phyloP scores from a whole-genome alignment of 2,888 invertebrate genomes.

The Aphodius sticticus region DNA sequence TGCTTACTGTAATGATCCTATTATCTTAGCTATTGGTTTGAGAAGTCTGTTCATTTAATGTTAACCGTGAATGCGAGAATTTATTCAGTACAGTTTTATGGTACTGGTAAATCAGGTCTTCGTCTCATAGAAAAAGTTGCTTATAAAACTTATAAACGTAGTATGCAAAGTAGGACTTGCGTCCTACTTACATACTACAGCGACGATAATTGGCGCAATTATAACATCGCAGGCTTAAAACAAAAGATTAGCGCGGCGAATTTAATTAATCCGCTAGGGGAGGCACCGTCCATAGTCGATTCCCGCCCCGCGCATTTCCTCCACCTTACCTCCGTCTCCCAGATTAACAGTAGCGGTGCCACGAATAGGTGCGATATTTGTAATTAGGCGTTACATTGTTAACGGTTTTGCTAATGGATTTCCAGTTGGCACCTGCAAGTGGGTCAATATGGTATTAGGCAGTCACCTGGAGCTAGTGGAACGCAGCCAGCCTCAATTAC shows the following conservation, averaged over 20 bases:
- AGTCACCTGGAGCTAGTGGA: neutral
- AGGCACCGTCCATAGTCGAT: neutral
- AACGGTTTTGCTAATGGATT: neutral
- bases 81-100: no score
- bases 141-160: no score
- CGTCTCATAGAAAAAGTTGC: no score
- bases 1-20: no score
- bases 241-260: neutral
- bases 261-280: neutral
- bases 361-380: neutral
- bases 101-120: no score
- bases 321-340: neutral
- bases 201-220: neutral
- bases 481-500: neutral
- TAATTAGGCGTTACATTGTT: slow-evolving; percentile 4
- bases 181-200: neutral
- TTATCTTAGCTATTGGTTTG: no score
- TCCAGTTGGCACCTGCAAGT: neutral
- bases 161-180: no score
- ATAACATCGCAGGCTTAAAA: neutral
- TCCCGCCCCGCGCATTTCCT: neutral
- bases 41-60: no score
- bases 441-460: neutral
- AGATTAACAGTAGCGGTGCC: neutral
- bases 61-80: no score